Evolutionary conservation across 2,113 vertebrate species (phyloP).

Genomic region (Cryptomyrus ogoouensis): DNA sequence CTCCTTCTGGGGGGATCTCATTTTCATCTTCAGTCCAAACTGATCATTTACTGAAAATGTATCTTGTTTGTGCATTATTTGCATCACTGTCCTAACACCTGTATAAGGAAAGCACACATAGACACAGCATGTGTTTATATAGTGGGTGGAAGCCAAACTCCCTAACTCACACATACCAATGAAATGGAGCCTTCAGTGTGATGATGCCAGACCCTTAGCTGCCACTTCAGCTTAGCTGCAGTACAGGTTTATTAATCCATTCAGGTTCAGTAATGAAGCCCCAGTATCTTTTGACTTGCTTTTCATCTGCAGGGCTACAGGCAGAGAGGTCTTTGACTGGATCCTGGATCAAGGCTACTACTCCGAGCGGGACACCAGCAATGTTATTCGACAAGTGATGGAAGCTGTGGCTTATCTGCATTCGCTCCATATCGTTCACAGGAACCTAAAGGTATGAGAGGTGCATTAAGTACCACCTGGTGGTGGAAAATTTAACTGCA

Average conservation of each 20-base stretch:
- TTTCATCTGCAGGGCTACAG: slow-evolving; percentile 73
- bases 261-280: background rate
- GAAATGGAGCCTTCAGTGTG: background rate
- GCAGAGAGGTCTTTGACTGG: slow-evolving; percentile 97
- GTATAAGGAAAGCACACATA: background rate
- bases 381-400: slow-evolving; percentile 92
- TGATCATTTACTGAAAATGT: background rate
- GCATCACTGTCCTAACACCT: background rate
- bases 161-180: background rate
- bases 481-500: slow-evolving; percentile 10
- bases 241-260: background rate
- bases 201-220: background rate
- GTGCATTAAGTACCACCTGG: slow-evolving; percentile 7
- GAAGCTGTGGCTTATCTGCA: slow-evolving; percentile 96
- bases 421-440: slow-evolving; percentile 89
- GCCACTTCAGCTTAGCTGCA: background rate
- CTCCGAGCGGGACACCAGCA: slow-evolving; percentile 94
- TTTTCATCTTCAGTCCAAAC: background rate
- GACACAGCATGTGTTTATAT: background rate
- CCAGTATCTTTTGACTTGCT: background rate
- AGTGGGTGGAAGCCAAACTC: background rate
- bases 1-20: background rate
- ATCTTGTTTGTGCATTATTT: background rate
- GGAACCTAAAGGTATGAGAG: slow-evolving; percentile 89
- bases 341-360: slow-evolving; percentile 98